These are phyloP conservation scores for Protophormia terraenovae DNA, from an alignment of 2,888 invertebrate genomes.

Conservation along the genomic window DNA sequence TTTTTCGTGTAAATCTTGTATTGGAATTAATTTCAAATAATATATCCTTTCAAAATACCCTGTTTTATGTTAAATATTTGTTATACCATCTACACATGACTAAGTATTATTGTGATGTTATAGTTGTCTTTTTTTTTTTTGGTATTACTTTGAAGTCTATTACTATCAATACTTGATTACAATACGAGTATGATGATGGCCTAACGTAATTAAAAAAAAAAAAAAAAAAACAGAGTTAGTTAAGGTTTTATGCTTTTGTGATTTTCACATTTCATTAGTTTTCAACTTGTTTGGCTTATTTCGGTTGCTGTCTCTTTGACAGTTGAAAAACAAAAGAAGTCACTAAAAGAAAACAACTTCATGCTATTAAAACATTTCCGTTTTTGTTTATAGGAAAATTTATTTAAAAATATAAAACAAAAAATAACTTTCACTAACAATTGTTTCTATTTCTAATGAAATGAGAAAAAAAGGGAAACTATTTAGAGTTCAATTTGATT, in stretches of 20 bases:
- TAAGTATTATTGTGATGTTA: constrained; percentile 19
- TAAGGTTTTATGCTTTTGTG: constrained; percentile 65
- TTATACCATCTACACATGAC: constrained; percentile 22
- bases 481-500: background rate
- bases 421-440: constrained; percentile 41
- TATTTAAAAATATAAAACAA: background rate
- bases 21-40: no score
- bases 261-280: constrained; percentile 71
- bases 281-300: constrained; percentile 57
- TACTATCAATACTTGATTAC: constrained; percentile 35
- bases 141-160: no score
- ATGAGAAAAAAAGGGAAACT: constrained; percentile 8
- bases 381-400: constrained; percentile 46
- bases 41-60: background rate
- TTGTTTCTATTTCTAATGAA: constrained; percentile 17
- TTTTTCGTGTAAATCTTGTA: no score
- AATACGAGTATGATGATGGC: constrained; percentile 19
- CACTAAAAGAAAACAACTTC: constrained; percentile 26
- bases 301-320: constrained; percentile 55
- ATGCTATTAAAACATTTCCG: constrained; percentile 53
- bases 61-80: background rate
- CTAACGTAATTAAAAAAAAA: constrained; percentile 34
- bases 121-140: background rate
- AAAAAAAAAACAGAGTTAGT: constrained; percentile 24
- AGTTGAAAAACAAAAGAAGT: constrained; percentile 36